phyloP scores from a whole-genome alignment of 2,797 vertebrate species.

The Sardinella longiceps region DNA sequence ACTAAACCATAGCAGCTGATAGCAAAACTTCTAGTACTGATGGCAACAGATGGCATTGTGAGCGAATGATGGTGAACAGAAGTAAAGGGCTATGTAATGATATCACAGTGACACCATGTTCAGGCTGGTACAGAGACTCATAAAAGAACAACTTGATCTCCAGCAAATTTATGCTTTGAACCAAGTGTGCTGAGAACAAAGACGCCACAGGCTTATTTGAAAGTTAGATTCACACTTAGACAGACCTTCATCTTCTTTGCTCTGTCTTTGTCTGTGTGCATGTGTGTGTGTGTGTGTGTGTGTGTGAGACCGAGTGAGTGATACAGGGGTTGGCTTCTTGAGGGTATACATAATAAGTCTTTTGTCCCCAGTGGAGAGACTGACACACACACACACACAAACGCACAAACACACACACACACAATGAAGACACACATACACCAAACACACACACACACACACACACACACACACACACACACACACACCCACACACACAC shows the following conservation, averaged over 20 bases:
- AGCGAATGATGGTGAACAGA: background rate
- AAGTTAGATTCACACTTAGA: background rate
- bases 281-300: background rate
- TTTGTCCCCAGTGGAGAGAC: background rate
- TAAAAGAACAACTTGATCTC: background rate
- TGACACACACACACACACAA: slow-evolving; percentile 10
- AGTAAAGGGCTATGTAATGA: too few species aligned
- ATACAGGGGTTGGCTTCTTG: background rate
- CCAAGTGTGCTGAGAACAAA: background rate
- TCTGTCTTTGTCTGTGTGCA: background rate
- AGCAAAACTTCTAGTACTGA: too few species aligned
- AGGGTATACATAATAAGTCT: background rate
- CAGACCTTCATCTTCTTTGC: background rate
- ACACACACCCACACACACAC: background rate
- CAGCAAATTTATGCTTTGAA: background rate
- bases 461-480: slow-evolving; percentile 19
- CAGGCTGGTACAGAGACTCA: background rate
- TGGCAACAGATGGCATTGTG: background rate
- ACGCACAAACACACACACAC: background rate
- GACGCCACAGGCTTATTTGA: background rate
- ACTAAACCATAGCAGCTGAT: too few species aligned
- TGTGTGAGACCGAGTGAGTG: background rate
- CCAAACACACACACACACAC: slow-evolving; percentile 31
- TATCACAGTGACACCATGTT: background rate
- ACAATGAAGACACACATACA: slow-evolving; percentile 58